These are phyloP conservation scores for Drosophila siamana DNA, from an alignment of 2,888 invertebrate genomes.

Conservation along the genomic window DNA sequence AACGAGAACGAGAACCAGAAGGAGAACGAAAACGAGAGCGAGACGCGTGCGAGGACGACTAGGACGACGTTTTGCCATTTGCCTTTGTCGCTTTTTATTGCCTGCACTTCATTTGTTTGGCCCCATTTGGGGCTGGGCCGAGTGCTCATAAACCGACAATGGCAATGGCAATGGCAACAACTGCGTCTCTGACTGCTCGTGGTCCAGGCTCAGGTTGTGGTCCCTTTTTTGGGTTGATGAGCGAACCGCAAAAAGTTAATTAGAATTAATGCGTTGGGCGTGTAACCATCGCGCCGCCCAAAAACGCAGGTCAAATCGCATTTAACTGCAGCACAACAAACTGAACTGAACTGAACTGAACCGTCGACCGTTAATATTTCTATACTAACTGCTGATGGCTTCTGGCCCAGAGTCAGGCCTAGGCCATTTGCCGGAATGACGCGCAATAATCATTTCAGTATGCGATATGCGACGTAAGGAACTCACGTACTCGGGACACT, in stretches of 20 bases:
- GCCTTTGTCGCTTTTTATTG: constrained; percentile 81
- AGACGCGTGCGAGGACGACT: constrained; percentile 24
- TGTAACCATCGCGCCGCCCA: constrained; percentile 6
- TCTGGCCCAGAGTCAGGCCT: constrained; percentile 18
- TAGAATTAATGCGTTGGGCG: constrained; percentile 76
- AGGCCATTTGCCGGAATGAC: constrained; percentile 69
- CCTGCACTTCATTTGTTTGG: constrained; percentile 80
- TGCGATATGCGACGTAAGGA: constrained; percentile 58
- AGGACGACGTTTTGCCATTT: constrained; percentile 64
- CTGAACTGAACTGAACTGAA: constrained; percentile 23
- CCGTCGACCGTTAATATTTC: constrained; percentile 58
- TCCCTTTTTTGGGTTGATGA: constrained; percentile 57
- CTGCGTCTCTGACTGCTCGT: not conserved
- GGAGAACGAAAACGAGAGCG: not conserved
- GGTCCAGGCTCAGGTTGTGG: constrained; percentile 5
- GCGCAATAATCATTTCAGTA: constrained; percentile 76
- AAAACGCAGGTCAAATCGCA: constrained; percentile 69
- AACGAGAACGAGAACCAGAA: not conserved
- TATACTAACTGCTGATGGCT: constrained; percentile 42
- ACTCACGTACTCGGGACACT: constrained; percentile 76
- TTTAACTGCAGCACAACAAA: constrained; percentile 58
- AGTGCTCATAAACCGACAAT: constrained; percentile 65
- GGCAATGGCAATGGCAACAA: not conserved
- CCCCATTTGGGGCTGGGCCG: constrained; percentile 55
- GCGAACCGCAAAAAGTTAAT: constrained; percentile 79